Evolutionary conservation across 2,113 vertebrate species (phyloP).

Genomic region (Proteles cristata): DNA sequence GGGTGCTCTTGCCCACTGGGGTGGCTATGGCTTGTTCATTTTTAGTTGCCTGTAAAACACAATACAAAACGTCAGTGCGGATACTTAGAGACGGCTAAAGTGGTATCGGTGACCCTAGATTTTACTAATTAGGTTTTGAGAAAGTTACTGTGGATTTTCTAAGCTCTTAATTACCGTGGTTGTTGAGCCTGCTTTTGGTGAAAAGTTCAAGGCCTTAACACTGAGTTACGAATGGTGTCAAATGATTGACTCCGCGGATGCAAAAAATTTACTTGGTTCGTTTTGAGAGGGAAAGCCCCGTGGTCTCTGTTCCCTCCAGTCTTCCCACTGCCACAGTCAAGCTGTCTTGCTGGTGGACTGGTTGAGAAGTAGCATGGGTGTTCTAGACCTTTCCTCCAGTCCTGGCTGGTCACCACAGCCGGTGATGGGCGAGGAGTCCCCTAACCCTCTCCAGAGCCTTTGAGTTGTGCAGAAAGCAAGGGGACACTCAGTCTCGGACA

Average conservation of each 20-base stretch:
- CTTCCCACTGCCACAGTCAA: background rate
- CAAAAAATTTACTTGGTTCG: background rate
- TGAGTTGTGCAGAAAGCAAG: background rate
- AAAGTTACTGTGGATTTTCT: slow-evolving; percentile 8
- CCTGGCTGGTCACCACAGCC: background rate
- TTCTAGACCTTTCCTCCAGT: background rate
- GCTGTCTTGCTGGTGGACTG: background rate
- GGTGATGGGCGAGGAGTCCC: background rate
- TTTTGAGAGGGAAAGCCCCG: background rate
- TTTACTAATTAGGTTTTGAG: background rate
- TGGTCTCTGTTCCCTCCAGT: background rate
- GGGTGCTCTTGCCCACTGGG: background rate
- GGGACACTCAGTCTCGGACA: too few species aligned
- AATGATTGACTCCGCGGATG: background rate
- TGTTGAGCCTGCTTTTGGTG: slow-evolving; percentile 41
- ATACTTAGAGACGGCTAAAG: slow-evolving; percentile 43
- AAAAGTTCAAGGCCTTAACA: slow-evolving; percentile 51
- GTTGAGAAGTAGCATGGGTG: background rate
- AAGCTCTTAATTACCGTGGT: background rate
- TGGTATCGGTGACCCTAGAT: slow-evolving; percentile 57
- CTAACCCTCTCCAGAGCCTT: background rate
- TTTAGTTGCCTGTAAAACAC: background rate
- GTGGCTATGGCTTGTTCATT: background rate
- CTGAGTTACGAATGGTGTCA: slow-evolving; percentile 24
- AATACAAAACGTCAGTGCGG: slow-evolving; percentile 4